phyloP scores from a whole-genome alignment of 2,888 invertebrate species.

The Trichogramma dendrolimi region DNA sequence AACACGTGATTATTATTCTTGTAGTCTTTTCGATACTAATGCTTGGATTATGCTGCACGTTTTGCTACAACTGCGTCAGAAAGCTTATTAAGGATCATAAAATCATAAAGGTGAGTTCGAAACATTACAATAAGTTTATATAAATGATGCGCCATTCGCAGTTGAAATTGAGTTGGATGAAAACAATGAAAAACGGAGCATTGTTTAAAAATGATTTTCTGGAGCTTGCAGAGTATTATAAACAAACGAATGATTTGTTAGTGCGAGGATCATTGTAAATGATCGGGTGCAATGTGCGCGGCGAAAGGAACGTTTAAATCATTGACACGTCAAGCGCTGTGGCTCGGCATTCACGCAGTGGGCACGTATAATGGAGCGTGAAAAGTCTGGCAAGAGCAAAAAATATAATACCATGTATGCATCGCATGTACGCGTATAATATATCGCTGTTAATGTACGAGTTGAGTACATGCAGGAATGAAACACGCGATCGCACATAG shows the following conservation, averaged over 20 bases:
- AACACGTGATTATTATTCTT: slow-evolving; percentile 81
- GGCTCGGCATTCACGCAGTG: slow-evolving; percentile 2
- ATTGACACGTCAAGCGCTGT: slow-evolving; percentile 11
- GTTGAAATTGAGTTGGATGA: no score
- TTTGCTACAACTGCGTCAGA: slow-evolving; percentile 81
- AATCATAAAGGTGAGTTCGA: slow-evolving; percentile 71
- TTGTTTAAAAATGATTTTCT: no score
- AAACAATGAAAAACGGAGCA: no score
- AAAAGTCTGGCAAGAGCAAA: neutral
- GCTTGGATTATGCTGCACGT: slow-evolving; percentile 82
- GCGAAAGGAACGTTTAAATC: slow-evolving; percentile 13
- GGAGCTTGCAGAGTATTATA: no score
- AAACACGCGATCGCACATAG: no score
- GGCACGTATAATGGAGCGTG: slow-evolving; percentile 18
- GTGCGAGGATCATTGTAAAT: no score
- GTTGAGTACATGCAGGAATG: no score
- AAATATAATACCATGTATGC: slow-evolving; percentile 8
- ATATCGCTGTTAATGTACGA: no score
- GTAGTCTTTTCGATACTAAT: slow-evolving; percentile 83
- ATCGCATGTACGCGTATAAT: slow-evolving; percentile 24
- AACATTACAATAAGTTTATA: neutral
- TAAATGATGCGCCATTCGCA: neutral
- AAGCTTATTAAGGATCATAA: slow-evolving; percentile 83
- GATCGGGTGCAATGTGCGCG: no score
- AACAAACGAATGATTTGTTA: no score